These are phyloP conservation scores for Megalopta genalis DNA, from an alignment of 1,140 invertebrate species.

Conservation along the genomic window DNA sequence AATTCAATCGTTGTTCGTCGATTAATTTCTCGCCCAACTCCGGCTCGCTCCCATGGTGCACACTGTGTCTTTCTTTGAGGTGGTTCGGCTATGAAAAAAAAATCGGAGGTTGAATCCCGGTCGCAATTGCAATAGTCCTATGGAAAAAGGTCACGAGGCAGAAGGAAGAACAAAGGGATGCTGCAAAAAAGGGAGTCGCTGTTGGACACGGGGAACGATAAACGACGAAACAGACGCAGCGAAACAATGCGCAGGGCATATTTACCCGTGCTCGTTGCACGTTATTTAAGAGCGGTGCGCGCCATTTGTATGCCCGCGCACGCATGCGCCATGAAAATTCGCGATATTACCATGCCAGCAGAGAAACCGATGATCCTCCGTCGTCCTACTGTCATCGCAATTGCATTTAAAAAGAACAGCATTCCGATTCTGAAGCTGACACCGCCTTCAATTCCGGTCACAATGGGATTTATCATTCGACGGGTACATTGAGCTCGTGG, in stretches of 20 bases:
- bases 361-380: not conserved
- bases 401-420: no score
- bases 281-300: slow-evolving; percentile 31
- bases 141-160: slow-evolving; percentile 24
- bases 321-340: slow-evolving; percentile 35
- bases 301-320: slow-evolving; percentile 48
- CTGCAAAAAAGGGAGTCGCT: slow-evolving; percentile 2
- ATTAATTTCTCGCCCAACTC: not conserved
- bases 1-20: no score
- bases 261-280: slow-evolving; percentile 32
- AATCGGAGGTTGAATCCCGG: slow-evolving; percentile 4
- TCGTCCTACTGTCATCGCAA: no score
- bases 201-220: slow-evolving; percentile 32
- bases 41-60: not conserved
- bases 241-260: slow-evolving; percentile 39
- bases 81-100: slow-evolving; percentile 2
- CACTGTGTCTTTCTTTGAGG: not conserved
- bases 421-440: no score
- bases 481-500: no score
- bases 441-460: no score
- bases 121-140: slow-evolving; percentile 11
- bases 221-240: slow-evolving; percentile 12
- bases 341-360: slow-evolving; percentile 42
- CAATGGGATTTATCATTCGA: no score
- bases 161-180: slow-evolving; percentile 17